A percentile compares a stretch with the other conserved stretches of the same genome.
These are phyloP conservation scores for Urocitellus parryii DNA, from an alignment of 2,113 vertebrate species.

Conservation along the genomic window DNA sequence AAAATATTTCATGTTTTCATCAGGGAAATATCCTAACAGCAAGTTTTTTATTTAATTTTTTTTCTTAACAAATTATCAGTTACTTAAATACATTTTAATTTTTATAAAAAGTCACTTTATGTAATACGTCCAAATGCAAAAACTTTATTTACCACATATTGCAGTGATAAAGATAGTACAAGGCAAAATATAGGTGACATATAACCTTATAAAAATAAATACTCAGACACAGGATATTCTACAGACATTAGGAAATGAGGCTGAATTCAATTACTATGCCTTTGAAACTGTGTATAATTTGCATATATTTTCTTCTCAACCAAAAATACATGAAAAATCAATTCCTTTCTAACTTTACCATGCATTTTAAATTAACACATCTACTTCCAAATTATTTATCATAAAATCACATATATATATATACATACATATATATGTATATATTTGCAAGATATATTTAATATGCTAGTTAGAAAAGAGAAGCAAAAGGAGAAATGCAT, in stretches of 20 bases:
- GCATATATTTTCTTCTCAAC: neutral
- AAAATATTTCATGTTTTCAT: conserved; percentile 54
- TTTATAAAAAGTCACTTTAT: neutral
- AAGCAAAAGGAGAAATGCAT: neutral
- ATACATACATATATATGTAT: neutral
- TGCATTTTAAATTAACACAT: neutral
- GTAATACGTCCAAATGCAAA: neutral
- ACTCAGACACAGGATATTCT: neutral
- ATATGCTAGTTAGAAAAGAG: neutral
- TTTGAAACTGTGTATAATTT: neutral
- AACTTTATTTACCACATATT: neutral
- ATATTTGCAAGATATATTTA: neutral
- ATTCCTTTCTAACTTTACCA: neutral
- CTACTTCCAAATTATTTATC: neutral
- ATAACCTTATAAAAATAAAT: neutral
- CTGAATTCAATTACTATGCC: neutral
- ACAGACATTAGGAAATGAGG: neutral
- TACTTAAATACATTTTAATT: neutral
- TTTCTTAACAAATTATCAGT: neutral
- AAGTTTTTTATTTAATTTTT: neutral
- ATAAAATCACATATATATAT: neutral
- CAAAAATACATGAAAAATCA: neutral
- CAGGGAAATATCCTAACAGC: neutral
- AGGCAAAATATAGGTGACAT: neutral
- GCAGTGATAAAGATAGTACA: neutral